Evolutionary conservation across 2,888 invertebrate genomes (phyloP).

Genomic region (Ophion ventricosus): DNA sequence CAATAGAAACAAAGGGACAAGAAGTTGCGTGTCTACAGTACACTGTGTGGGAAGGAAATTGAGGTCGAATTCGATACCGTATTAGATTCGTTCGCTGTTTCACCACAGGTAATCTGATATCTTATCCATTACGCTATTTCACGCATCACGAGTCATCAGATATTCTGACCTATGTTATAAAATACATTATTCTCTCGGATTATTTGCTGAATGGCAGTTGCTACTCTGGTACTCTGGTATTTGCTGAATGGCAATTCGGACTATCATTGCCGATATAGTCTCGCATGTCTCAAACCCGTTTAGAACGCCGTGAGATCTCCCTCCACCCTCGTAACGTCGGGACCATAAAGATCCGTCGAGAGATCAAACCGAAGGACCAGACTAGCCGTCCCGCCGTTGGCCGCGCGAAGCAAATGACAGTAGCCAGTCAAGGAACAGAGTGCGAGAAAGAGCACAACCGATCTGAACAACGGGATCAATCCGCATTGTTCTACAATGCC

Average conservation of each 20-base stretch:
- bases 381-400: slow-evolving; percentile 46
- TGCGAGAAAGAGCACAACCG: slow-evolving; percentile 54
- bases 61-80: slow-evolving; percentile 25
- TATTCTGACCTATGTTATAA: slow-evolving; percentile 30
- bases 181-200: slow-evolving; percentile 36
- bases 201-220: not conserved
- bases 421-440: slow-evolving; percentile 54
- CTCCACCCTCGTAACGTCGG: slow-evolving; percentile 8
- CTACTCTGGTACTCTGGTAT: not conserved
- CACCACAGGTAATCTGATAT: slow-evolving; percentile 33
- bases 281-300: slow-evolving; percentile 53
- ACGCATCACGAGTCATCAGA: slow-evolving; percentile 37
- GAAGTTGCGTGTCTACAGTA: not conserved
- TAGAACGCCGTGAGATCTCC: slow-evolving; percentile 32
- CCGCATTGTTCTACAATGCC: slow-evolving; percentile 73
- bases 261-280: slow-evolving; percentile 33
- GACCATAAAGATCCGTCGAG: slow-evolving; percentile 51
- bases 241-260: not conserved
- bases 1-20: not conserved
- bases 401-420: slow-evolving; percentile 70
- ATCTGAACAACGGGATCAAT: slow-evolving; percentile 70
- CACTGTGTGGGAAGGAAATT: slow-evolving; percentile 7
- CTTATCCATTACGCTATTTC: slow-evolving; percentile 43
- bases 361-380: slow-evolving; percentile 56
- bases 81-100: slow-evolving; percentile 22